Percentiles rank a stretch among this genome's conserved stretches.
phyloP scores from a whole-genome alignment of 23 tunicate genomes.

The Trididemnum nubilum region DNA sequence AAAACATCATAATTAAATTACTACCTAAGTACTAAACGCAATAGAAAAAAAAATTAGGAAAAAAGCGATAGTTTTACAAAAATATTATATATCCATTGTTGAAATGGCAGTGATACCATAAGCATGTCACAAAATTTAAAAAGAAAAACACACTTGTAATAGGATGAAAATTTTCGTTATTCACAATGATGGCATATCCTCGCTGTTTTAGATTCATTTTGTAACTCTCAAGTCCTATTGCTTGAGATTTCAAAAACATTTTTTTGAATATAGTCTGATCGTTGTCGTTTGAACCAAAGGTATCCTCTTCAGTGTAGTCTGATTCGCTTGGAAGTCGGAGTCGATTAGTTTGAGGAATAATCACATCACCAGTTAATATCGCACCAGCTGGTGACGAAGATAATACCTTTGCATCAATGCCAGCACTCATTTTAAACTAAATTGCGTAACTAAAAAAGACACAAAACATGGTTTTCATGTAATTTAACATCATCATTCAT shows the following conservation, averaged over 20 bases:
- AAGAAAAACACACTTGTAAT: slow-evolving; percentile 50
- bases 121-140: not conserved
- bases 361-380: not conserved
- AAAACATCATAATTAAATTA: too few species aligned
- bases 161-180: slow-evolving; percentile 73
- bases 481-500: too few species aligned
- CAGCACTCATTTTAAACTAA: not conserved
- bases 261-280: not conserved
- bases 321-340: not conserved
- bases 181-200: slow-evolving; percentile 69
- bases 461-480: not conserved
- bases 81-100: too few species aligned
- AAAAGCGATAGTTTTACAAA: too few species aligned
- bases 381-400: slow-evolving; percentile 12
- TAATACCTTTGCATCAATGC: not conserved
- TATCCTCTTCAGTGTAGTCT: slow-evolving; percentile 10
- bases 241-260: not conserved
- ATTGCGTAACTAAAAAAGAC: not conserved
- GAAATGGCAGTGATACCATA: too few species aligned
- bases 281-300: not conserved
- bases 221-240: not conserved
- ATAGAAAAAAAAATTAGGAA: too few species aligned
- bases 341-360: not conserved
- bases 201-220: slow-evolving; percentile 39
- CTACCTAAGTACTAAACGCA: too few species aligned